These are phyloP conservation scores for Haemorhous mexicanus DNA, from an alignment of 2,113 vertebrate genomes.

Conservation along the genomic window DNA sequence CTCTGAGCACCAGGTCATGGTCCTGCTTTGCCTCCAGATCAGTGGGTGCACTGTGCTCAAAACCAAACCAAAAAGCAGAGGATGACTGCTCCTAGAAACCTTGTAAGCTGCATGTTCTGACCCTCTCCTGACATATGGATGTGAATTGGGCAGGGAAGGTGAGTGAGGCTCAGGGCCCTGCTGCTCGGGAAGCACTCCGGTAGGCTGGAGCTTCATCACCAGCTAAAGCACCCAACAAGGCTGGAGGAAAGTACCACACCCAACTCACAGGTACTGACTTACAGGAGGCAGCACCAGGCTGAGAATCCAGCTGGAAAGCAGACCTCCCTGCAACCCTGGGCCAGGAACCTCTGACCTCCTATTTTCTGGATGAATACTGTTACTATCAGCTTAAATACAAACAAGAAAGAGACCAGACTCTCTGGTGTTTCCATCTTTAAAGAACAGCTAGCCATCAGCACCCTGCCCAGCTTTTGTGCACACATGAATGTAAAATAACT, in stretches of 20 bases:
- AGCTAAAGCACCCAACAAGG: background rate
- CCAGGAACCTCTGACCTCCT: background rate
- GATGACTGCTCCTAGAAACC: background rate
- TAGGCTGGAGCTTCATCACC: background rate
- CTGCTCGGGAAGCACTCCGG: rapidly evolving
- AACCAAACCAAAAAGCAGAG: background rate
- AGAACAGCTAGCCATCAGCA: background rate
- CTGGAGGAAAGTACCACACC: background rate
- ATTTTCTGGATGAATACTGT: background rate
- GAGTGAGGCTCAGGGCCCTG: background rate
- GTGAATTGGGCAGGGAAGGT: background rate
- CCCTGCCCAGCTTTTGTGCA: background rate
- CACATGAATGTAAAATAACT: background rate
- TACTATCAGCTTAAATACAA: background rate
- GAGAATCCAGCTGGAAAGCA: background rate
- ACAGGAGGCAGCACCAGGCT: background rate
- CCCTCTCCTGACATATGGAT: background rate
- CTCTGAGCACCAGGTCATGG: background rate
- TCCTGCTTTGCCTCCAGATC: background rate
- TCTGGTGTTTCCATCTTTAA: background rate
- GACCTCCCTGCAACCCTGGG: background rate
- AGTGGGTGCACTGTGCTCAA: background rate
- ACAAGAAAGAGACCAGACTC: conserved; percentile 5
- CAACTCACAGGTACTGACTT: rapidly evolving
- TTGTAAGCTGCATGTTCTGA: background rate